A percentile compares a stretch with the other conserved stretches of the same genome.
Evolutionary conservation across 53 echinoderm and acorn worm genomes (phyloP).

Genomic region (Mesocentrotus franciscanus): DNA sequence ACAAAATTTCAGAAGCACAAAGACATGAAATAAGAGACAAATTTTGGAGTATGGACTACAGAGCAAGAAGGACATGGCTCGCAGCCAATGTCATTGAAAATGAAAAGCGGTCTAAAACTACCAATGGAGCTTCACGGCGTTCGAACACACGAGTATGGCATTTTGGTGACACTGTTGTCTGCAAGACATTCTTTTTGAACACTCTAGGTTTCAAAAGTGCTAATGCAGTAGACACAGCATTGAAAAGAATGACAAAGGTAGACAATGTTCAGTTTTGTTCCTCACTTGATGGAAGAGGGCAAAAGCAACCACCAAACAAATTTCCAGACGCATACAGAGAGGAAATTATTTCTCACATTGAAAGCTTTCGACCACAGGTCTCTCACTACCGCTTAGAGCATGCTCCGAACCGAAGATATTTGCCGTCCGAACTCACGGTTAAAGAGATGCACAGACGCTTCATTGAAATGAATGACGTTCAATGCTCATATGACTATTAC

Average conservation of each 20-base stretch:
- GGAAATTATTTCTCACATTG: constrained; percentile 59
- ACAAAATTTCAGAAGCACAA: constrained; percentile 33
- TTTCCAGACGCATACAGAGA: constrained; percentile 57
- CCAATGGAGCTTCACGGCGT: constrained; percentile 51
- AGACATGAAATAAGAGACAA: constrained; percentile 31
- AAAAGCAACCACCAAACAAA: constrained; percentile 70
- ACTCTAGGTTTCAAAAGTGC: constrained; percentile 64
- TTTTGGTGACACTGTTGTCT: constrained; percentile 62
- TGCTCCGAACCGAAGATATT: constrained; percentile 68
- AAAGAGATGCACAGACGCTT: too few relatives aligned
- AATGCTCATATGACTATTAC: too few relatives aligned
- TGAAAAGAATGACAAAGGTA: constrained; percentile 53
- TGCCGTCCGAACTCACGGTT: too few relatives aligned
- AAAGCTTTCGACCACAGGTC: constrained; percentile 65
- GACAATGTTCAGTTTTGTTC: constrained; percentile 54
- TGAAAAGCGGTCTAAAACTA: constrained; percentile 57
- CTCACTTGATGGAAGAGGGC: constrained; percentile 63
- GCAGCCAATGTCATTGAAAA: constrained; percentile 58
- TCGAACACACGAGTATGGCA: constrained; percentile 61
- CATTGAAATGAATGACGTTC: too few relatives aligned
- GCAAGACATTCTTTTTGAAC: constrained; percentile 72
- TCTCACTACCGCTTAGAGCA: constrained; percentile 69
- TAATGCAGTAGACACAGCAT: constrained; percentile 50
- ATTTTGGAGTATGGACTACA: constrained; percentile 62
- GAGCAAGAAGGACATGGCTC: constrained; percentile 50